These are phyloP conservation scores for Epinephelus cyanopodus DNA, from an alignment of 2,113 vertebrate species.

Conservation along the genomic window DNA sequence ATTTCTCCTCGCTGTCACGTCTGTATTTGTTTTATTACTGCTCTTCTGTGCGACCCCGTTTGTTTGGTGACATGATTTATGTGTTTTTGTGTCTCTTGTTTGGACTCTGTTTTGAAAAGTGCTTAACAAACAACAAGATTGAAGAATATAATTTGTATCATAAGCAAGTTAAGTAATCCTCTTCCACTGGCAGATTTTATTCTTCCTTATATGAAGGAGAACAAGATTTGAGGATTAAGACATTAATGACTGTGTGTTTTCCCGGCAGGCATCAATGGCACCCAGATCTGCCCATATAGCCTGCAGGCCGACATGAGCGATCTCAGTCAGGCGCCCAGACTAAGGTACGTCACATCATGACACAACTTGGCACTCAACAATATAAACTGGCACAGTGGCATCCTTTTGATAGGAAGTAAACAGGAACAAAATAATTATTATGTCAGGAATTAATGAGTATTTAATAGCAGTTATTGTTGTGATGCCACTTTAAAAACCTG, in stretches of 20 bases:
- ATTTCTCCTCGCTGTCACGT: neutral
- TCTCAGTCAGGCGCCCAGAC: slow-evolving; percentile 82
- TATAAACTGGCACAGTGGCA: neutral
- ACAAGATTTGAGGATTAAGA: neutral
- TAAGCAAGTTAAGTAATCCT: neutral
- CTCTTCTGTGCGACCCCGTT: neutral
- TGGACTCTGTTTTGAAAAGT: neutral
- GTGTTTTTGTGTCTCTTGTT: neutral
- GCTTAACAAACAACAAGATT: neutral
- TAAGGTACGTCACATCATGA: slow-evolving; percentile 80
- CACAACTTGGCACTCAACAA: neutral
- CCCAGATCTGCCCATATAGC: slow-evolving; percentile 89
- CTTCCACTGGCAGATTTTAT: neutral
- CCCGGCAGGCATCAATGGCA: slow-evolving; percentile 91
- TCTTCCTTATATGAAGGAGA: neutral
- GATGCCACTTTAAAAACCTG: neutral
- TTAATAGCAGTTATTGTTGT: slow-evolving; percentile 3
- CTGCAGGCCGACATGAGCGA: slow-evolving; percentile 75
- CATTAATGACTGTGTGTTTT: slow-evolving; percentile 31
- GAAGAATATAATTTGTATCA: neutral
- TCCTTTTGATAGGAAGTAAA: slow-evolving; percentile 8
- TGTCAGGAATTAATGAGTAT: neutral
- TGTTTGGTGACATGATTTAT: neutral
- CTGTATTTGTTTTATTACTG: neutral
- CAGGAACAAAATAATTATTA: neutral